Evolutionary conservation across 2,888 invertebrate species (phyloP), one percentile per base, ranked within the genome.

Genomic region (Eulithis testata): DNA sequence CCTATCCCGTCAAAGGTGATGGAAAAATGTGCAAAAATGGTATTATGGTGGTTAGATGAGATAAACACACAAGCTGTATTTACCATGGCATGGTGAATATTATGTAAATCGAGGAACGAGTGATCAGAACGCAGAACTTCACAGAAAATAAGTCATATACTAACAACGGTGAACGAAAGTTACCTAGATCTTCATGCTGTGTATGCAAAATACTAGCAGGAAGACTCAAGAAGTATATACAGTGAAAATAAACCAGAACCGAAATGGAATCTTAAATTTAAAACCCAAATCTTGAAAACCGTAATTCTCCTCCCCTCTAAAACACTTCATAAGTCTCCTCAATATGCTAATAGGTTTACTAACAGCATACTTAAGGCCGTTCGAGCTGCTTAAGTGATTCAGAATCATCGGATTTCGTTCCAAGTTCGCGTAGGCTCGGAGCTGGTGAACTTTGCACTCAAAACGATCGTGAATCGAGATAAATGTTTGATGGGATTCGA

Each of bases 281-380:
- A 59, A 59, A 44, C 14, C 51, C 1, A 52, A 59, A 52, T 59
- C 59, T 59, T 47, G 27, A 51, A 56, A 56, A 49, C 44, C 63
- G 21, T 63, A 51, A 54, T 59, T 64, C 62, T 57, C 40, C 65
- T 40, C 60, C 57, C 60, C 65, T 63, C 51, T 47, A 40, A 57
- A 59, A 63, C 53, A 55, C 54, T 51, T 49, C 57, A 63, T 67
- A 67, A 67, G 68, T 62, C 65, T 68, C 67, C 66, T 67, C 68
- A 73, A 77, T 80, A 86, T 84, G 82, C 72, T 84, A 84, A 86
- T 82, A 82, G 78, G 79, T 80, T 83, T 77, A 80, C 76, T 74
- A 81, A 74, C 72, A 75, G 76, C 76, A 78, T 77, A 79, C 79
- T 72, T 69, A 73, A 73, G 68, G 60, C 58, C 45, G 57, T 58